Percentiles rank a stretch among this genome's conserved stretches.
Conservation (phyloP, 2,888 invertebrate species). For the Euclidia mi region DNA sequence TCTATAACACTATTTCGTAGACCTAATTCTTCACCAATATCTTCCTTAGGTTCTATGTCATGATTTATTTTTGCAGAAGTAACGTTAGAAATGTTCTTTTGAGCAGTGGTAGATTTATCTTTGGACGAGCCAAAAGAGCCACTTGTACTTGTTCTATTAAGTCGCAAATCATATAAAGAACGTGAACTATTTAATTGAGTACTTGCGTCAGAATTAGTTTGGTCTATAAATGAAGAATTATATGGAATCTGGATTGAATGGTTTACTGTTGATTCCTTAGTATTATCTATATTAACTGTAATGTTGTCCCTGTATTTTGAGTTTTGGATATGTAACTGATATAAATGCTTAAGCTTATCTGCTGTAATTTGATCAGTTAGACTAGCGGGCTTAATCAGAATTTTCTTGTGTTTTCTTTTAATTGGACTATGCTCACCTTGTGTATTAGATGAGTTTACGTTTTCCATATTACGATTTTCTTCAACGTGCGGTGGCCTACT, state of each 20-base stretch:
- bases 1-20: no score
- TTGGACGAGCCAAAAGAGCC: not conserved
- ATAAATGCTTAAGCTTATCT: constrained; percentile 4
- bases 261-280: not conserved
- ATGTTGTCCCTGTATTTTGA: not conserved
- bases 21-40: no score
- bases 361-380: constrained; percentile 7
- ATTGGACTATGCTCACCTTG: not conserved
- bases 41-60: no score
- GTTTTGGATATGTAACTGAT: constrained; percentile 4
- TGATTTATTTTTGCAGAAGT: no score
- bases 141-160: not conserved
- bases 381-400: constrained; percentile 7
- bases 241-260: not conserved
- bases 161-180: no score
- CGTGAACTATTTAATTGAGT: no score
- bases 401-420: constrained; percentile 13
- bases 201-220: not conserved
- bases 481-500: no score
- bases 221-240: not conserved
- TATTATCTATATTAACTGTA: not conserved
- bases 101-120: no score
- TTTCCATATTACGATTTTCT: no score
- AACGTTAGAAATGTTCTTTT: no score
- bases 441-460: not conserved